Base-by-base conservation (phyloP, 2,113 vertebrate species). In the Ellobius talpinus region DNA sequence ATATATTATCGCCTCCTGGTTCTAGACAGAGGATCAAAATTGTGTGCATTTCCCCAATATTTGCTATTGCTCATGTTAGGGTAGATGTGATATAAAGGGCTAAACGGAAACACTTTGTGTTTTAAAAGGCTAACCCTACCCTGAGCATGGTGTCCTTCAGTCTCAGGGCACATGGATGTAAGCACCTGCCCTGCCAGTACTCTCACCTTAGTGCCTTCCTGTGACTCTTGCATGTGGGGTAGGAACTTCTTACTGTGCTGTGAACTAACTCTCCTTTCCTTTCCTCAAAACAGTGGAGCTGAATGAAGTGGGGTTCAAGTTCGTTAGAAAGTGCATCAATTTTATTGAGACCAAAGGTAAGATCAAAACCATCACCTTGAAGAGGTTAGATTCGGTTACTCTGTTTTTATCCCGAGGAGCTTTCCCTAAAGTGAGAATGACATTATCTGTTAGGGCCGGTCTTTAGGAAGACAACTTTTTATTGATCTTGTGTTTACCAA, bases 301-400 rank as follows among this genome's bases (percentile, higher is more conserved):
- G 97, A 99, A 99, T 78, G 99, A 99, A 97, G 98, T 99, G 1
- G 99, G 99, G 93, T 99, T 99, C 98, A 99, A 99, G 98, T 99
- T 99, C 96, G 99, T 99, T 73, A 98, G 99, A 93, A 99, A 99
- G 96, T 99, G 99, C 98, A 99, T 99, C 98, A 99, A 99, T 90
- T 99, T 98, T 0, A 98, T 99, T 93, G 99, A 99, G 98, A 99
- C 98, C 0, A 99, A 99, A 99, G 99, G 99, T 99, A 95, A 97
- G 98, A 76, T 63, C 21, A 65, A 47, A 94, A 66, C 65, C 16
- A 45, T 39, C n/a, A n/a, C 9, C 45, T 87, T 85, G 55, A 39
- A 1, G 42, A 11, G 61, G 0, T 77, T 94, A 63, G 79, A 87
- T 74, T 7, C 63, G 65, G 17, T 61, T 17, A 66, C 29, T 84